Base-by-base conservation (phyloP, 92 coral and sea anemone genomes). In the Porites lobata region DNA sequence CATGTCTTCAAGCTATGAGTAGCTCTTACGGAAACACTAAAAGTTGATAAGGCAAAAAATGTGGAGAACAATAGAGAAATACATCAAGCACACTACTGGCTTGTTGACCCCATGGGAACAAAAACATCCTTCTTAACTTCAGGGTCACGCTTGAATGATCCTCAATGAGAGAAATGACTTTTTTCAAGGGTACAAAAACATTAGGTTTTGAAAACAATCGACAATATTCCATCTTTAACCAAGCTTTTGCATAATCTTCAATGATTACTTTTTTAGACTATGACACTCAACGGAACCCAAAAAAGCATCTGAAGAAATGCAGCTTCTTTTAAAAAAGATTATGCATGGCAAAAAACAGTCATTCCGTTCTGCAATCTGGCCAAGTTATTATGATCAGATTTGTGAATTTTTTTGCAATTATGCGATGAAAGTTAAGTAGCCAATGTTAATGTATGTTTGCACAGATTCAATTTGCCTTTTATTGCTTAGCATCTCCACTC, bases 51-150 rank as follows among this genome's bases (percentile, higher is more conserved):
- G 58, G 80, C 72, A 84, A 73, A 73, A 84, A 63, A 59, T 26
- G 6, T 73, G 24, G 22, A 14, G 13, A 84, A 84, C 87, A 84
- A 84, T 72, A 17, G 69, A 12, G 87, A 21, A 63, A 70, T 50
- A 70, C 73, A 50, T 62, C 66, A 73, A 73, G 78, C 64, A 73
- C 79, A 58, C 70, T 43, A 72, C 8, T 74, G 26, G 52, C 80
- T 84, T 84, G 80, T 84, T 84, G 87, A 84, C 87, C 87, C 50
- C 73, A 61, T 51, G 69, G 75, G 73, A 74, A 84, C 87, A 61
- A 84, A 84, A 84, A 84, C 87, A 84, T 73, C 79, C 87, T 83
- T 83, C 81, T 84, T 84, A 65, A 84, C 73, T 73, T 61, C 72
- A 38, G 47, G 87, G 87, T 84, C 81, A 84, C 12, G 80, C 64